Evolutionary conservation across 2,797 vertebrate genomes (phyloP).

Genomic region (Manis crassicaudata): DNA sequence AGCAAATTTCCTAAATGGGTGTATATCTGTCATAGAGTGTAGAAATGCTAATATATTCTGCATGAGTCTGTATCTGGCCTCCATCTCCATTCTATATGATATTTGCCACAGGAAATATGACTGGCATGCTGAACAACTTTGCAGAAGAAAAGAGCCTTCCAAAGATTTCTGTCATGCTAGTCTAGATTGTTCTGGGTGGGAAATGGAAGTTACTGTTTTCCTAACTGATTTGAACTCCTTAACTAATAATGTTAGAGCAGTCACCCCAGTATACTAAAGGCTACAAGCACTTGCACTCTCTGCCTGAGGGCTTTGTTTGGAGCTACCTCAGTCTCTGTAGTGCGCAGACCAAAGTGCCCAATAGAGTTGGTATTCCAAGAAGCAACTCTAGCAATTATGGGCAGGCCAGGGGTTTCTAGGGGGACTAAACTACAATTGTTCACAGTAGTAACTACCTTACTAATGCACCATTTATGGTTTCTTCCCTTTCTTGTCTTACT

Average conservation of each 20-base stretch:
- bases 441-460: not conserved
- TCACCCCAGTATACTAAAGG: not conserved
- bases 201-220: conserved; percentile 1
- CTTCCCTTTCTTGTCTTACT: not conserved
- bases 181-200: not conserved
- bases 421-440: not conserved
- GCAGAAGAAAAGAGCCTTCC: not conserved
- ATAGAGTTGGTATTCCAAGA: not conserved
- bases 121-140: not conserved
- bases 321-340: not conserved
- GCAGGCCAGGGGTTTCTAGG: not conserved
- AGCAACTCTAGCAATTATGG: not conserved
- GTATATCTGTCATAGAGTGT: not conserved
- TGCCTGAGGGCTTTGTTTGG: not conserved
- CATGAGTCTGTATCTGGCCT: not conserved
- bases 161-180: not conserved
- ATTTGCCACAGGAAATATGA: not conserved
- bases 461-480: not conserved
- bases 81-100: not conserved
- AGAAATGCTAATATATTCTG: not conserved
- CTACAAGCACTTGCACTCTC: not conserved
- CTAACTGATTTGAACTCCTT: not conserved
- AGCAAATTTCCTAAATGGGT: conserved; percentile 44
- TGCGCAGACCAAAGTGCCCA: not conserved
- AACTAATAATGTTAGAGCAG: not conserved